A percentile compares a stretch with the other conserved stretches of the same genome.
These are phyloP conservation scores for Carcina quercana DNA, from an alignment of 2,888 invertebrate genomes.

Conservation along the genomic window DNA sequence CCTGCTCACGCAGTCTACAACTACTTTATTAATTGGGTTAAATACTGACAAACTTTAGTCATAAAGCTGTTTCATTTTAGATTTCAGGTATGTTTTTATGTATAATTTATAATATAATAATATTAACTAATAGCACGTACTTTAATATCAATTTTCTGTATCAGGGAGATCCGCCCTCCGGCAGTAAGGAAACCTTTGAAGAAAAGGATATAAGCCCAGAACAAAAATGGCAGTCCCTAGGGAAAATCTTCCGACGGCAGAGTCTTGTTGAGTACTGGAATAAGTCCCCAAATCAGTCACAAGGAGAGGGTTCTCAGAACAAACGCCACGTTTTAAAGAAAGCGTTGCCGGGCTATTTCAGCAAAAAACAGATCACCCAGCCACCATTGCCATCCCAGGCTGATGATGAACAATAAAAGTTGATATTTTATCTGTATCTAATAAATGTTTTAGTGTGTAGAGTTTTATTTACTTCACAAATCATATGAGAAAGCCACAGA, in stretches of 20 bases:
- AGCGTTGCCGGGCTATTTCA: slow-evolving; percentile 61
- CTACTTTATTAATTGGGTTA: too few species aligned
- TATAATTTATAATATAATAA: too few species aligned
- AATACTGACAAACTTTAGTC: too few species aligned
- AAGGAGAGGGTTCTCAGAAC: slow-evolving; percentile 46
- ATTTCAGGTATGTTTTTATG: too few species aligned
- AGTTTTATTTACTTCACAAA: too few species aligned
- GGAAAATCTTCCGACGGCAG: slow-evolving; percentile 64
- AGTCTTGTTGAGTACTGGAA: slow-evolving; percentile 53
- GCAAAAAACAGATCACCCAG: slow-evolving; percentile 43
- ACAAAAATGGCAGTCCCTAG: slow-evolving; percentile 67
- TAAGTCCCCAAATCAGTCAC: slow-evolving; percentile 41
- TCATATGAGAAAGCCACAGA: too few species aligned
- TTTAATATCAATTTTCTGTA: too few species aligned
- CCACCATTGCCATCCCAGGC: slow-evolving; percentile 22
- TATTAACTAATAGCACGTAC: too few species aligned
- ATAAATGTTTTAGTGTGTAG: too few species aligned
- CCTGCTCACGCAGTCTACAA: too few species aligned
- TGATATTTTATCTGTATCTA: too few species aligned
- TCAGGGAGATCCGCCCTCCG: slow-evolving; percentile 55
- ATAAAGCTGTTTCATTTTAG: too few species aligned
- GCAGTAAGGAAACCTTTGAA: slow-evolving; percentile 48
- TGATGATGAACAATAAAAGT: slow-evolving; percentile 40
- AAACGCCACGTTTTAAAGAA: slow-evolving; percentile 55
- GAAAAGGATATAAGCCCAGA: slow-evolving; percentile 52